Conservation (phyloP, 2,888 invertebrate species). For the Catocala sponsa region DNA sequence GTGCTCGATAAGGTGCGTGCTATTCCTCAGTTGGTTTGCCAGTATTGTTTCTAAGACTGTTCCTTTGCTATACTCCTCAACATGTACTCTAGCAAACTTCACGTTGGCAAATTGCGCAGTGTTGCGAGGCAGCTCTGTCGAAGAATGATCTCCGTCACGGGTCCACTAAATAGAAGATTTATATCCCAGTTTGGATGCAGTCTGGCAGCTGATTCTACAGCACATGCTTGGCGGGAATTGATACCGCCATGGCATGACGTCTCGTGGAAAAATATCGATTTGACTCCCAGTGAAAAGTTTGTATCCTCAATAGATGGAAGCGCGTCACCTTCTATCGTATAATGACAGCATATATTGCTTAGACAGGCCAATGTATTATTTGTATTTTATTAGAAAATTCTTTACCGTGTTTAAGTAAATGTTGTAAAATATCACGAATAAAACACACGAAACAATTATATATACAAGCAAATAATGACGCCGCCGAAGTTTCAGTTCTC, state of each 20-base stretch:
- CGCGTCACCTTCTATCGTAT: background rate
- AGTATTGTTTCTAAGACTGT: slow-evolving; percentile 24
- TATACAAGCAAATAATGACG: too few species aligned
- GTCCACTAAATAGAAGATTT: slow-evolving; percentile 20
- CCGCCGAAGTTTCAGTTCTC: too few species aligned
- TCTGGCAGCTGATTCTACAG: slow-evolving; percentile 24
- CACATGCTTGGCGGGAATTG: slow-evolving; percentile 22
- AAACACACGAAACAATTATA: too few species aligned
- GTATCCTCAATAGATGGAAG: background rate
- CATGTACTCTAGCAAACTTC: slow-evolving; percentile 10
- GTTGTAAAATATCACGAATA: too few species aligned
- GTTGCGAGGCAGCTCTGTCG: background rate
- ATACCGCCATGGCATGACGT: slow-evolving; percentile 13
- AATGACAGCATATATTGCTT: background rate
- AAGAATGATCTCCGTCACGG: slow-evolving; percentile 22
- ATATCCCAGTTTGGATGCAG: slow-evolving; percentile 18
- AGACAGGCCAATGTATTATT: too few species aligned
- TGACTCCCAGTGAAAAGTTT: background rate
- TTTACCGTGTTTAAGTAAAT: too few species aligned
- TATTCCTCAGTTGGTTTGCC: too few species aligned
- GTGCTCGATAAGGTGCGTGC: slow-evolving; percentile 74
- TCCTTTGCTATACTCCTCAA: slow-evolving; percentile 15
- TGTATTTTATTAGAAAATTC: too few species aligned
- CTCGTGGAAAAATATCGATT: slow-evolving; percentile 16
- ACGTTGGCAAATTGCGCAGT: slow-evolving; percentile 1